These are phyloP conservation scores for Physeter macrocephalus DNA, from an alignment of 2,113 vertebrate genomes.

Conservation along the genomic window DNA sequence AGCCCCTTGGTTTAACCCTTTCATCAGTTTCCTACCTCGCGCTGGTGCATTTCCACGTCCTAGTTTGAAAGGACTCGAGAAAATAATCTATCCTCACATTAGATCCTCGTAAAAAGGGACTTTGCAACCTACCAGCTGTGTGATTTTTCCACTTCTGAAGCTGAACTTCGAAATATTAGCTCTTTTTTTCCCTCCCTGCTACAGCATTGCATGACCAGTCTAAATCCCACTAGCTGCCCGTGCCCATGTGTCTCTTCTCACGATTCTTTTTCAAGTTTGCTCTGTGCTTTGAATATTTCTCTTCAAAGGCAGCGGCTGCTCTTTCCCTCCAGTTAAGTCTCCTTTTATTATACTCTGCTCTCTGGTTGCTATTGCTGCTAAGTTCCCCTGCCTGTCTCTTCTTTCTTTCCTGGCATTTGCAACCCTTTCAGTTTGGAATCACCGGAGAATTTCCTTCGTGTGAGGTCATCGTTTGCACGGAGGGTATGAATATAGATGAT, in stretches of 20 bases:
- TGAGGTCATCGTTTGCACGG: background rate
- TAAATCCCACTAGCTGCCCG: background rate
- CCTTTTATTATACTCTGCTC: constrained; percentile 20
- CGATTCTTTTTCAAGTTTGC: constrained; percentile 3
- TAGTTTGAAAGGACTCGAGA: background rate
- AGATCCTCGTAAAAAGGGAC: constrained; percentile 29
- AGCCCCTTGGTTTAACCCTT: constrained; percentile 5
- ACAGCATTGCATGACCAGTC: background rate
- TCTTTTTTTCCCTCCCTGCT: background rate
- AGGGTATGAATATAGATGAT: background rate
- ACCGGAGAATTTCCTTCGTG: background rate
- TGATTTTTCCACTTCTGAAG: background rate
- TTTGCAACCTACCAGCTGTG: background rate
- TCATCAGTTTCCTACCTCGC: background rate
- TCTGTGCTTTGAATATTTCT: constrained; percentile 48
- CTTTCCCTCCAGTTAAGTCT: constrained; percentile 31
- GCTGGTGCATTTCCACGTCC: background rate
- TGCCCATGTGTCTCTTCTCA: background rate
- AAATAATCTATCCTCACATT: background rate
- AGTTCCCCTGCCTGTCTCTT: background rate
- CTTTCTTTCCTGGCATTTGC: background rate
- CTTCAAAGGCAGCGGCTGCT: constrained; percentile 6
- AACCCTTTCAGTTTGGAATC: constrained; percentile 26
- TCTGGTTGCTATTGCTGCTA: background rate
- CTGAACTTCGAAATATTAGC: background rate